Percentiles rank a stretch among this genome's conserved stretches.
Conservation (phyloP, 2,888 invertebrate genomes). For the Cryptophagus acutangulus region DNA sequence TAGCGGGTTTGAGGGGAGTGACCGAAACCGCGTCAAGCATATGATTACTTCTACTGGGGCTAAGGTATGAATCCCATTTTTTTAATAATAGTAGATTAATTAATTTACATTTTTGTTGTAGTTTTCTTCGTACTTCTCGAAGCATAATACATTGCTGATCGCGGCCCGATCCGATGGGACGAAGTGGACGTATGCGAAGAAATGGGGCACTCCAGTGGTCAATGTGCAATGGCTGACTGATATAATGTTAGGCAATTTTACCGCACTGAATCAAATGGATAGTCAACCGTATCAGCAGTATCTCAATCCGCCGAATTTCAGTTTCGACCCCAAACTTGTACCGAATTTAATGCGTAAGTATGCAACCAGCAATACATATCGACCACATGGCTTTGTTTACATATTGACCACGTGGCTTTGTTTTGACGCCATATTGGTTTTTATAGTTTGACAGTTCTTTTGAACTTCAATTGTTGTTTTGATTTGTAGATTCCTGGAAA, state of each 20-base stretch:
- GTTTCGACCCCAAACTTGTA: slow-evolving; percentile 80
- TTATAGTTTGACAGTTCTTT: too few relatives aligned
- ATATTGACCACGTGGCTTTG: too few relatives aligned
- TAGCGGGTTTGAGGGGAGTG: slow-evolving; percentile 87
- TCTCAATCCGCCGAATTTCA: slow-evolving; percentile 66
- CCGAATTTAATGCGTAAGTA: slow-evolving; percentile 85
- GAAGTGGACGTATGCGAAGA: slow-evolving; percentile 84
- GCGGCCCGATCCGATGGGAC: slow-evolving; percentile 78
- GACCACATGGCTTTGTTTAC: too few relatives aligned
- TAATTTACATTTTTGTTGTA: slow-evolving; percentile 36
- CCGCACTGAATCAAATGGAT: slow-evolving; percentile 74
- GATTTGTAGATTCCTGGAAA: slow-evolving; percentile 79
- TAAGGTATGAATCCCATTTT: slow-evolving; percentile 51
- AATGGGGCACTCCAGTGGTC: slow-evolving; percentile 88
- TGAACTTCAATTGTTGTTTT: slow-evolving; percentile 8
- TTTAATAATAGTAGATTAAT: slow-evolving; percentile 5
- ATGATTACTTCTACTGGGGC: slow-evolving; percentile 86
- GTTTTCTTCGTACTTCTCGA: slow-evolving; percentile 70
- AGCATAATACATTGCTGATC: slow-evolving; percentile 72
- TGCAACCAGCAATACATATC: slow-evolving; percentile 10
- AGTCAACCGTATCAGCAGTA: slow-evolving; percentile 86
- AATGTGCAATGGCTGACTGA: slow-evolving; percentile 93
- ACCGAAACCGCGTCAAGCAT: slow-evolving; percentile 72
- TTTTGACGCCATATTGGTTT: too few relatives aligned
- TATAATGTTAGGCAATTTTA: slow-evolving; percentile 81